Evolutionary conservation across 2,797 vertebrate genomes (phyloP).

Genomic region (Sciurus vulgaris): DNA sequence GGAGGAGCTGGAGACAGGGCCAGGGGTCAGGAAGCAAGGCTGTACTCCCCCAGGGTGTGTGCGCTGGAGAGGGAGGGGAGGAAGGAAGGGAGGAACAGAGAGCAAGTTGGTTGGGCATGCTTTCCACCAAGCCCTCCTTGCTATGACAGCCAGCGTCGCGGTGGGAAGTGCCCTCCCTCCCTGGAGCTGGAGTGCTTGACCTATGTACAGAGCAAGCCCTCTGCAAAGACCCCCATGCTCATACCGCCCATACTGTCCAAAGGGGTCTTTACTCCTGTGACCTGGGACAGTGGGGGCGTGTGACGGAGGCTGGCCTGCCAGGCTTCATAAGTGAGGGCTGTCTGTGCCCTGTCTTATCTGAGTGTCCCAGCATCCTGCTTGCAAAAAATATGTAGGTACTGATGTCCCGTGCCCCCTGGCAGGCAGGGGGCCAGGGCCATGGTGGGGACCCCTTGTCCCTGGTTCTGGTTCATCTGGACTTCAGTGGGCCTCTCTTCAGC

Average conservation of each 20-base stretch:
- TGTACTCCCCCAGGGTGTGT: conserved; percentile 7
- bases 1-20: conserved; percentile 64
- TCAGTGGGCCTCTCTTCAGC: not conserved
- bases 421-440: not conserved
- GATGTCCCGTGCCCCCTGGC: not conserved
- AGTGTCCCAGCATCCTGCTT: not conserved
- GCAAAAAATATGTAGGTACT: not conserved
- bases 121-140: not conserved
- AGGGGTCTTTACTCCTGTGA: not conserved
- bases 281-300: not conserved
- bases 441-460: not conserved
- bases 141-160: not conserved
- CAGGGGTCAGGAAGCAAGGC: conserved; percentile 77
- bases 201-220: not conserved
- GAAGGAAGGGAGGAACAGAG: conserved; percentile 72
- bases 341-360: not conserved
- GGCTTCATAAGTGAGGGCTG: not conserved
- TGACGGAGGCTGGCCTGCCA: not conserved
- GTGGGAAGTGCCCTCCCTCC: not conserved
- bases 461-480: not conserved
- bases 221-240: not conserved
- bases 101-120: not conserved
- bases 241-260: not conserved
- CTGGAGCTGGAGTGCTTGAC: not conserved
- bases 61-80: conserved; percentile 49